phyloP scores from a whole-genome alignment of 2,113 vertebrate species.

The Callorhinus ursinus region DNA sequence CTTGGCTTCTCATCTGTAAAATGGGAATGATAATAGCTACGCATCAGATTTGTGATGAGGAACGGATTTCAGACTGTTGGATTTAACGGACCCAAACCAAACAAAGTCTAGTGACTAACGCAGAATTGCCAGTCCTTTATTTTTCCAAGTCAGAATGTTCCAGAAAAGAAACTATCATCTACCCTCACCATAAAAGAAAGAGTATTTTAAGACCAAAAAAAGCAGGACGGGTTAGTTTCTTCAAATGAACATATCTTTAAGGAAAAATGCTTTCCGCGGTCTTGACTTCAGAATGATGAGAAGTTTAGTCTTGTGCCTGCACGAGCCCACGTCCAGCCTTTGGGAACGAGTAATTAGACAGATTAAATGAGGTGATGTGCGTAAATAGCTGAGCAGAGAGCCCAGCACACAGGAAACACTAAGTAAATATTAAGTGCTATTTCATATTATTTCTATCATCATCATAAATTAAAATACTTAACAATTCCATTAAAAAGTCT shows the following conservation, averaged over 20 bases:
- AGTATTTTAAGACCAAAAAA: background rate
- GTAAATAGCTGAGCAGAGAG: background rate
- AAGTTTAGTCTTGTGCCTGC: background rate
- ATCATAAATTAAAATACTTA: slow-evolving; percentile 19
- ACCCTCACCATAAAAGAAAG: background rate
- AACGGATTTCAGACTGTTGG: background rate
- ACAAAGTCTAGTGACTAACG: background rate
- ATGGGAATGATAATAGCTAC: background rate
- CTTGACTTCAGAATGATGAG: background rate
- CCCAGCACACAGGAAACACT: background rate
- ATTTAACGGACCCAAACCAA: background rate
- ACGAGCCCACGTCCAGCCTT: background rate
- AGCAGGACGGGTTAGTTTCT: background rate
- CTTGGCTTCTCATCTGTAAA: background rate
- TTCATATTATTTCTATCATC: background rate
- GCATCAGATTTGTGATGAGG: background rate
- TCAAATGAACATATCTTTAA: slow-evolving; percentile 1
- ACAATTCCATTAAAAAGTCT: background rate
- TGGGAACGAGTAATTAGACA: background rate
- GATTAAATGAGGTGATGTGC: background rate
- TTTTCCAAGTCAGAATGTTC: background rate
- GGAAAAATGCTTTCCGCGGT: background rate
- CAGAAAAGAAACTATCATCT: background rate
- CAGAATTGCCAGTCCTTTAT: background rate
- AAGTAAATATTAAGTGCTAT: background rate